phyloP scores from a whole-genome alignment of 2,888 invertebrate genomes.

The Calliopum simillimum region DNA sequence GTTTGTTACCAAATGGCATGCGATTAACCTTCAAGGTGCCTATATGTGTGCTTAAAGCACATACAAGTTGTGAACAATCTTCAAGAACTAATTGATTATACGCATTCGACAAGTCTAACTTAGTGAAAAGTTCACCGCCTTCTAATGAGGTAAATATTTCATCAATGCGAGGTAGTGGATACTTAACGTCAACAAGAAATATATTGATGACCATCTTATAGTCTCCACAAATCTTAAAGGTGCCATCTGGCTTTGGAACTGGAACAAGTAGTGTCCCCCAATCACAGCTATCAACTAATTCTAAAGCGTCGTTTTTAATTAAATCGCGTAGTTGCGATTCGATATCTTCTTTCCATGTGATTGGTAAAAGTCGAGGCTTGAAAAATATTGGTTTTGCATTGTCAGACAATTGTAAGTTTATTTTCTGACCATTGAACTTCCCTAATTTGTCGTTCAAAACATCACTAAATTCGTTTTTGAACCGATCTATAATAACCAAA shows the following conservation, averaged over 20 bases:
- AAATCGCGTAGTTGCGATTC: not conserved
- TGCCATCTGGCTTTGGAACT: constrained; percentile 14
- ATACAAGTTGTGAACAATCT: not conserved
- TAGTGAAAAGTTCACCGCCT: not conserved
- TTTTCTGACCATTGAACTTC: not conserved
- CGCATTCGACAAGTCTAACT: not conserved
- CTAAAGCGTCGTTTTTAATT: not conserved
- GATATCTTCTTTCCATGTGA: constrained; percentile 1
- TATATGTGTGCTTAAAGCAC: not conserved
- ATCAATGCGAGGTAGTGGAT: constrained; percentile 16
- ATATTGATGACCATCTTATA: constrained; percentile 23
- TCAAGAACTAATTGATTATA: constrained; percentile 20
- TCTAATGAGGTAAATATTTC: constrained; percentile 22
- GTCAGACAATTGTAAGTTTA: not conserved
- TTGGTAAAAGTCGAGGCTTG: not conserved
- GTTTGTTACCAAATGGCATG: too few relatives aligned
- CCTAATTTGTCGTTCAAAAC: constrained; percentile 1
- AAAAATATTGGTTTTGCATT: constrained; percentile 2
- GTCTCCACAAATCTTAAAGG: constrained; percentile 11
- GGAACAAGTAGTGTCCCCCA: constrained; percentile 21
- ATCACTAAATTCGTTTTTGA: constrained; percentile 6
- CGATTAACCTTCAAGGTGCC: too few relatives aligned
- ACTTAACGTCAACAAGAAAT: not conserved
- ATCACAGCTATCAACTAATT: not conserved
- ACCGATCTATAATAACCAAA: not conserved